Evolutionary conservation across 2,888 invertebrate species (phyloP).

Genomic region (Phengaris alcon): DNA sequence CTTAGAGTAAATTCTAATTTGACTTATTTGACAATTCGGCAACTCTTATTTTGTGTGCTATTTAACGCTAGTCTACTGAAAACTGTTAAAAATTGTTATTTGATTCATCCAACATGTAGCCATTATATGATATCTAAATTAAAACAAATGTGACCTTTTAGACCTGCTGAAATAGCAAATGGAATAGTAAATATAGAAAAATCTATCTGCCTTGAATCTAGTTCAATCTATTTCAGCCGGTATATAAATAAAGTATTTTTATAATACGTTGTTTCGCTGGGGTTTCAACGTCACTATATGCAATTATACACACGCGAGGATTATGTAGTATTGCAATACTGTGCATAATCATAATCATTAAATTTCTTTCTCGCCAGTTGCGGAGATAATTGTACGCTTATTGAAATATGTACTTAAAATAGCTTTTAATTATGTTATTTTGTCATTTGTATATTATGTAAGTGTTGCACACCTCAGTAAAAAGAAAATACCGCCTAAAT

Average conservation of each 20-base stretch:
- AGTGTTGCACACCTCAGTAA: background rate
- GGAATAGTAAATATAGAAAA: no score
- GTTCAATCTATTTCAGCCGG: background rate
- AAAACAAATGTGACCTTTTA: no score
- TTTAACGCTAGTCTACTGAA: no score
- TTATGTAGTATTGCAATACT: constrained; percentile 10
- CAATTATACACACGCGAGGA: constrained; percentile 23
- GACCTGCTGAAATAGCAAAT: no score
- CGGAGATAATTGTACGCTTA: constrained; percentile 21
- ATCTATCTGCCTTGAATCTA: background rate
- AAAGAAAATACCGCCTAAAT: constrained; percentile 4
- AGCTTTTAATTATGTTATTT: constrained; percentile 26
- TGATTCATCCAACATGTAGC: no score
- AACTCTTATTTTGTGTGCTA: no score
- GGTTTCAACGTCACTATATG: constrained; percentile 14
- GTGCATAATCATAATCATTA: constrained; percentile 24
- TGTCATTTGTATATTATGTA: constrained; percentile 23
- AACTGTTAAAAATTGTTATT: no score
- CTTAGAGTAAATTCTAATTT: no score
- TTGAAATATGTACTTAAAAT: constrained; percentile 28
- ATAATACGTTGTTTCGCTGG: constrained; percentile 1
- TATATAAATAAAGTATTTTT: constrained; percentile 4
- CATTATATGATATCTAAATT: no score
- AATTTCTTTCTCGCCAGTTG: constrained; percentile 26
- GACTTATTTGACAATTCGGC: no score